Evolutionary conservation across 1,140 invertebrate species (phyloP).

Genomic region (Solenopsis invicta): DNA sequence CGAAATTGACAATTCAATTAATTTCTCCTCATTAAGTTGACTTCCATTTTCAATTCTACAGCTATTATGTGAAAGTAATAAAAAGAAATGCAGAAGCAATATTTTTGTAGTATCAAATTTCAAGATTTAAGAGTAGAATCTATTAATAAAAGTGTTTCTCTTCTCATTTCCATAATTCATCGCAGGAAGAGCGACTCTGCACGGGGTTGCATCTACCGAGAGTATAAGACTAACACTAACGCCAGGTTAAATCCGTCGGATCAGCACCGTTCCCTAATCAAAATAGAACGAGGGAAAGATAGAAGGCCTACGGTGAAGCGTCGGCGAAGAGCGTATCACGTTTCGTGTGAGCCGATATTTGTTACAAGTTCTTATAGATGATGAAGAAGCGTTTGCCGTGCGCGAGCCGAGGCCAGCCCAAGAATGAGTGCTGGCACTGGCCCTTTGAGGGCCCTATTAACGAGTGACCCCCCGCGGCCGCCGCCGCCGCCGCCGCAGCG

Average conservation of each 20-base stretch:
- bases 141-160: background rate
- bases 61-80: background rate
- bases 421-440: constrained; percentile 65
- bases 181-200: constrained; percentile 14
- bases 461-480: constrained; percentile 77
- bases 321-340: constrained; percentile 74
- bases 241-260: constrained; percentile 65
- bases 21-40: background rate
- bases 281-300: constrained; percentile 46
- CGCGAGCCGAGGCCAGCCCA: constrained; percentile 47
- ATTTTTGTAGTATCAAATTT: constrained; percentile 1
- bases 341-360: constrained; percentile 78
- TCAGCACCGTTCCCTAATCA: constrained; percentile 38
- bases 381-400: constrained; percentile 72
- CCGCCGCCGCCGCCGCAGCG: constrained; percentile 69
- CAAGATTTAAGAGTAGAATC: background rate
- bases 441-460: constrained; percentile 78
- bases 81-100: background rate
- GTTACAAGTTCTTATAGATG: constrained; percentile 77
- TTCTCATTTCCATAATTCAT: constrained; percentile 41
- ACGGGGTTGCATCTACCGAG: background rate
- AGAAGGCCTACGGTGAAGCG: constrained; percentile 64
- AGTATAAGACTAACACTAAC: constrained; percentile 35
- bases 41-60: background rate
- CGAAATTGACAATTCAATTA: too few species aligned